Conservation (phyloP, 2,113 vertebrate species). For the Cinclus cinclus region DNA sequence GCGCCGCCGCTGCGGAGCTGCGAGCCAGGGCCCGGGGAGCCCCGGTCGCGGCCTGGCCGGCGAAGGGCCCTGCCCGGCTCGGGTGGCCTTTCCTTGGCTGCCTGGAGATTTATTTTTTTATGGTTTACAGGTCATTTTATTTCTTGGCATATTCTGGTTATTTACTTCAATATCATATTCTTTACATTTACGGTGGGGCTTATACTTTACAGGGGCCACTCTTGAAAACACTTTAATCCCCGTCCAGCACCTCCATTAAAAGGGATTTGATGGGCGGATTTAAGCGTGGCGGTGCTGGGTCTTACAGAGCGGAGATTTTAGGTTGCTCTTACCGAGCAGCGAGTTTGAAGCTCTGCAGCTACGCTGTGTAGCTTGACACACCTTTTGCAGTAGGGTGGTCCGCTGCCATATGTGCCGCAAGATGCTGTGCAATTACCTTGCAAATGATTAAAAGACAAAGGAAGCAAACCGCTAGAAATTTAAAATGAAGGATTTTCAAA, state of each 20-base stretch:
- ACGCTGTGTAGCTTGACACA: rapidly evolving
- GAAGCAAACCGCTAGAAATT: neutral
- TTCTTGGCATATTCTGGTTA: neutral
- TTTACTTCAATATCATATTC: neutral
- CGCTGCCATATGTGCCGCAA: rapidly evolving
- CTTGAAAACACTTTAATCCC: neutral
- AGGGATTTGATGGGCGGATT: neutral
- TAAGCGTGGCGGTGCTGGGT: rapidly evolving
- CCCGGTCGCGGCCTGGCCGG: rapidly evolving
- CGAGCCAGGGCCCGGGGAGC: rapidly evolving
- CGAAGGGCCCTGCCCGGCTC: rapidly evolving
- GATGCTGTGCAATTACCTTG: neutral
- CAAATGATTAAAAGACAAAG: neutral
- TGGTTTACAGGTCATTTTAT: neutral
- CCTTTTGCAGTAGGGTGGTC: neutral
- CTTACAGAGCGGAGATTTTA: neutral
- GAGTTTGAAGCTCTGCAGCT: neutral
- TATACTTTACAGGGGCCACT: rapidly evolving
- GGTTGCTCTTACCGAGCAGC: neutral
- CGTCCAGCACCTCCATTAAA: neutral
- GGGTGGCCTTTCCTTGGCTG: too few species aligned
- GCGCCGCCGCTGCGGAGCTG: neutral
- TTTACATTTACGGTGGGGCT: rapidly evolving
- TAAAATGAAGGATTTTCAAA: neutral
- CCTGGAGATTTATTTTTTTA: rapidly evolving